Evolutionary conservation across 2,113 vertebrate species (phyloP).

Genomic region (Syngnathoides biaculeatus): DNA sequence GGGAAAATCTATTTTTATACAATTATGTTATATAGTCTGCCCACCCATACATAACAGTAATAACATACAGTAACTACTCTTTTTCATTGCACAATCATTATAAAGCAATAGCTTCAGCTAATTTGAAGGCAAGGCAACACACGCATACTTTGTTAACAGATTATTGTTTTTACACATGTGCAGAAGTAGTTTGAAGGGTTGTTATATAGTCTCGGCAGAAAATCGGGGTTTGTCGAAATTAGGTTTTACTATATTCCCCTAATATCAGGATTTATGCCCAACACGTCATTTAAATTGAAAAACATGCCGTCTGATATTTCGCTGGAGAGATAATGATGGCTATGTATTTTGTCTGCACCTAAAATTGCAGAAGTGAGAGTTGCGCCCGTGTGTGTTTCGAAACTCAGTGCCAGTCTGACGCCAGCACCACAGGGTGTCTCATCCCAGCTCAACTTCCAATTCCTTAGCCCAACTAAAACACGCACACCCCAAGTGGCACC

Average conservation of each 20-base stretch:
- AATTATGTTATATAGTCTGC: not conserved
- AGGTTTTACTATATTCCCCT: slow-evolving; percentile 27
- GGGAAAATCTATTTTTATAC: not conserved
- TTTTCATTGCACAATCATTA: slow-evolving; percentile 7
- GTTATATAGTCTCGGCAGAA: slow-evolving; percentile 31
- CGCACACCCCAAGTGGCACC: slow-evolving; percentile 3
- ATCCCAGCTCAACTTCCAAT: slow-evolving; percentile 27
- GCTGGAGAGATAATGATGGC: slow-evolving; percentile 19
- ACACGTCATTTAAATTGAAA: slow-evolving; percentile 20
- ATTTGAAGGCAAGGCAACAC: slow-evolving; percentile 30
- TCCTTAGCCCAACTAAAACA: slow-evolving; percentile 16
- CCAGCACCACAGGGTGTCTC: slow-evolving; percentile 50
- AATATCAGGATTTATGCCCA: slow-evolving; percentile 43
- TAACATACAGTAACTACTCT: not conserved
- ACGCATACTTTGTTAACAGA: slow-evolving; percentile 43
- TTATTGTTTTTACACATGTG: slow-evolving; percentile 56
- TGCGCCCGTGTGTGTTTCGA: slow-evolving; percentile 5
- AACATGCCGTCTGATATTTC: slow-evolving; percentile 22
- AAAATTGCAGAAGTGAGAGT: slow-evolving; percentile 16
- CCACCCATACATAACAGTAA: not conserved
- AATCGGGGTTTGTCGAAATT: slow-evolving; percentile 46
- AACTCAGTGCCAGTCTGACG: slow-evolving; percentile 46
- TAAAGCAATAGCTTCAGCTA: slow-evolving; percentile 9
- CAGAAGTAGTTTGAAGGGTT: slow-evolving; percentile 32
- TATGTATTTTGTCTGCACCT: slow-evolving; percentile 18